These are phyloP conservation scores for Euschistus heros DNA, from an alignment of 1,140 invertebrate genomes.

Conservation along the genomic window DNA sequence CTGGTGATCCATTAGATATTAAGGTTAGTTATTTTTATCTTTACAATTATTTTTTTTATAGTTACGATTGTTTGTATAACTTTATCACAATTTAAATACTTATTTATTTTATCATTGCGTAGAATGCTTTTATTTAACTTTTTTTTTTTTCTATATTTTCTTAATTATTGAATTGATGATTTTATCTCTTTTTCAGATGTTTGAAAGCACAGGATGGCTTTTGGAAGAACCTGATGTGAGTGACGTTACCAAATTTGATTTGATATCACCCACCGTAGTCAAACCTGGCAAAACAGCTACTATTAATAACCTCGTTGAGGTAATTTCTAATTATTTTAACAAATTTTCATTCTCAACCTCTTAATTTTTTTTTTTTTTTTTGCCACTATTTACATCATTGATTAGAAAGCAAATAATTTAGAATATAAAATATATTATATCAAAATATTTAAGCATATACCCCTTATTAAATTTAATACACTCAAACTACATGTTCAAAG, in stretches of 20 bases:
- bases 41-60: slow-evolving; percentile 11
- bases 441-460: no score
- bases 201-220: slow-evolving; percentile 71
- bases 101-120: no score
- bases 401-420: no score
- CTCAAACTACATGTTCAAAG: no score
- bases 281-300: slow-evolving; percentile 40
- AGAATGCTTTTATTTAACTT: no score
- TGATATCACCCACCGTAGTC: slow-evolving; percentile 76
- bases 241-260: slow-evolving; percentile 77
- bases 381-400: no score
- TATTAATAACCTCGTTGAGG: not conserved
- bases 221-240: slow-evolving; percentile 80
- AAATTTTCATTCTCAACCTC: not conserved
- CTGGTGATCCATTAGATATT: slow-evolving; percentile 73
- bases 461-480: no score
- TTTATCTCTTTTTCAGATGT: slow-evolving; percentile 47
- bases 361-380: no score
- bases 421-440: no score
- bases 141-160: no score
- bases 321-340: not conserved
- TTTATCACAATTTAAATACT: no score
- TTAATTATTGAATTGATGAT: not conserved
- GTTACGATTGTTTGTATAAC: not conserved
- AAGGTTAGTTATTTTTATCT: slow-evolving; percentile 38